phyloP scores from a whole-genome alignment of 2,797 vertebrate species.

The Enteromius radiatus region DNA sequence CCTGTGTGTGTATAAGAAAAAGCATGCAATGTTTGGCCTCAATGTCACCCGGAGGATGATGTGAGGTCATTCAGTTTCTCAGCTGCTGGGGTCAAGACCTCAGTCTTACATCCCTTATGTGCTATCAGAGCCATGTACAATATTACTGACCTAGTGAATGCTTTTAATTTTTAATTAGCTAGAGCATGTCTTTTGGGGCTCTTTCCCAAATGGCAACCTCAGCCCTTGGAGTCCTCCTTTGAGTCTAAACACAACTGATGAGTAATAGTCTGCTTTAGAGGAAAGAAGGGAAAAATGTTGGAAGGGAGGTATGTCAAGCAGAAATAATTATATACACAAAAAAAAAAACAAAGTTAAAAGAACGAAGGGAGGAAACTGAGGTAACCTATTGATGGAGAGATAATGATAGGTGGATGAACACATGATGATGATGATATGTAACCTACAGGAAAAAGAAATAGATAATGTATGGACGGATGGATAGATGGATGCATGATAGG shows the following conservation, averaged over 20 bases:
- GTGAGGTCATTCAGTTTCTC: slow-evolving; percentile 25
- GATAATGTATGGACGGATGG: neutral
- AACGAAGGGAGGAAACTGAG: neutral
- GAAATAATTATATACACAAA: neutral
- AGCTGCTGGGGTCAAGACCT: slow-evolving; percentile 31
- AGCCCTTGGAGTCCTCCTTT: neutral
- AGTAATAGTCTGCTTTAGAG: slow-evolving; percentile 6
- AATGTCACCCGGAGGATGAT: slow-evolving; percentile 40
- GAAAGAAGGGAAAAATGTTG: neutral
- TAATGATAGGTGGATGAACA: neutral
- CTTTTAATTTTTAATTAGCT: slow-evolving; percentile 27
- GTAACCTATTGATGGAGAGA: neutral
- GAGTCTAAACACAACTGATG: no score
- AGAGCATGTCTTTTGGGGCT: slow-evolving; percentile 14
- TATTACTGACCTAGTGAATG: slow-evolving; percentile 3
- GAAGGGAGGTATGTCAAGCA: neutral
- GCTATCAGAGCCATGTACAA: slow-evolving; percentile 2
- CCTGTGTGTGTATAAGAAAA: slow-evolving; percentile 17
- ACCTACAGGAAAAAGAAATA: neutral
- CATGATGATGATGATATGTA: neutral
- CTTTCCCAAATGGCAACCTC: slow-evolving; percentile 11
- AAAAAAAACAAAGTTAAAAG: neutral
- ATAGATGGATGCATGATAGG: no score
- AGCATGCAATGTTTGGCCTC: slow-evolving; percentile 32
- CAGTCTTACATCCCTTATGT: neutral